These are phyloP conservation scores for Ictalurus furcatus DNA, from an alignment of 2,113 vertebrate species.

Conservation along the genomic window DNA sequence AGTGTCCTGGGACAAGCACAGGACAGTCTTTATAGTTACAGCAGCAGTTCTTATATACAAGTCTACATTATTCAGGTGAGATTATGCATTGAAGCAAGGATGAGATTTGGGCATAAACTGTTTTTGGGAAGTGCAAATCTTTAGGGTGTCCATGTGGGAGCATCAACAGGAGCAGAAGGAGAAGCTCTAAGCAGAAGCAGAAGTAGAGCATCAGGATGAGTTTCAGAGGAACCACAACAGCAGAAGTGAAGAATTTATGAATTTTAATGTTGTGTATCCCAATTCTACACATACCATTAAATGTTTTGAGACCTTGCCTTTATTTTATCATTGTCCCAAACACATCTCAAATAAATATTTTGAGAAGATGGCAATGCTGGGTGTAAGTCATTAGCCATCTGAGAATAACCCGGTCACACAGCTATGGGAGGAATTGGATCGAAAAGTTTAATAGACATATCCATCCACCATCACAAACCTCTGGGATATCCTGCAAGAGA, in stretches of 20 bases:
- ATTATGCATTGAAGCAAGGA: background rate
- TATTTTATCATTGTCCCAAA: background rate
- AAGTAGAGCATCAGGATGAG: background rate
- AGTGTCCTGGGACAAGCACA: background rate
- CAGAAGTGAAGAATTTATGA: background rate
- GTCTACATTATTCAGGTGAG: background rate
- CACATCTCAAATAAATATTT: background rate
- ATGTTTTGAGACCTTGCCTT: background rate
- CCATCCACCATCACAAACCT: background rate
- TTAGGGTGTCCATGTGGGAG: too few species aligned
- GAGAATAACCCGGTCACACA: background rate
- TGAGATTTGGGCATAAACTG: background rate
- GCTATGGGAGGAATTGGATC: background rate
- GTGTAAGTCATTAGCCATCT: background rate
- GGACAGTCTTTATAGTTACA: background rate
- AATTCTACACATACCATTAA: background rate
- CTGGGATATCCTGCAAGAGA: background rate
- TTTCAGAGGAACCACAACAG: background rate
- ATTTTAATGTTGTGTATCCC: background rate
- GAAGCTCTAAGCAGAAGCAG: background rate
- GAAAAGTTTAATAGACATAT: background rate
- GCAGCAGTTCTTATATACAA: background rate
- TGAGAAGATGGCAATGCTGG: background rate
- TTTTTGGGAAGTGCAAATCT: background rate
- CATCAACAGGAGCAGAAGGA: background rate